A percentile compares a stretch with the other conserved stretches of the same genome.
Conservation (phyloP, 2,888 invertebrate species). For the Aphodius granarius region DNA sequence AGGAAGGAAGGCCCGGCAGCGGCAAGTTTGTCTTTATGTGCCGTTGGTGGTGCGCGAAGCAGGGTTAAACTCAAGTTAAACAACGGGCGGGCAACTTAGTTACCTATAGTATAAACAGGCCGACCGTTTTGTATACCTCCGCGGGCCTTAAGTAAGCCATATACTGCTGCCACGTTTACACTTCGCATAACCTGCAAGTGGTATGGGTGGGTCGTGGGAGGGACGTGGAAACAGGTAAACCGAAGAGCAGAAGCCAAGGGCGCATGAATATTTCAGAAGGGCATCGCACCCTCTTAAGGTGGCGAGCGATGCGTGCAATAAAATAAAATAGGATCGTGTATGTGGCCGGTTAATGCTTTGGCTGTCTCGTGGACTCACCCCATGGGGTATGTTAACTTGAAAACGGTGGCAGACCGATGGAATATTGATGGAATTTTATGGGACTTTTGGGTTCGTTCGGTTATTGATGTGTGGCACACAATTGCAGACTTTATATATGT, state of each 20-base stretch:
- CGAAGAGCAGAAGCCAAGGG: neutral
- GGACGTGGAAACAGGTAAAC: neutral
- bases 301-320: neutral
- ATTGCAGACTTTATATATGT: too few species aligned
- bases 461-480: too few species aligned
- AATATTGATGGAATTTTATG: too few species aligned
- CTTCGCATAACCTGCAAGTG: neutral
- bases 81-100: neutral
- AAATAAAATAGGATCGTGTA: neutral
- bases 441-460: too few species aligned
- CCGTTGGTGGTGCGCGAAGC: neutral
- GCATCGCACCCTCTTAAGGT: neutral
- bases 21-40: neutral
- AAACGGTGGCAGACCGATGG: neutral
- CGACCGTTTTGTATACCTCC: neutral
- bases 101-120: neutral
- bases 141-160: neutral
- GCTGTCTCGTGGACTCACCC: neutral
- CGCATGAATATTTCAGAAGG: neutral
- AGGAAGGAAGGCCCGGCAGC: neutral
- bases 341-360: neutral
- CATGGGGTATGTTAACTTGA: neutral
- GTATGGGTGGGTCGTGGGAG: neutral
- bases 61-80: neutral
- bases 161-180: neutral